Base-by-base conservation (phyloP, 2,888 invertebrate genomes). In the Lypha dubia region DNA sequence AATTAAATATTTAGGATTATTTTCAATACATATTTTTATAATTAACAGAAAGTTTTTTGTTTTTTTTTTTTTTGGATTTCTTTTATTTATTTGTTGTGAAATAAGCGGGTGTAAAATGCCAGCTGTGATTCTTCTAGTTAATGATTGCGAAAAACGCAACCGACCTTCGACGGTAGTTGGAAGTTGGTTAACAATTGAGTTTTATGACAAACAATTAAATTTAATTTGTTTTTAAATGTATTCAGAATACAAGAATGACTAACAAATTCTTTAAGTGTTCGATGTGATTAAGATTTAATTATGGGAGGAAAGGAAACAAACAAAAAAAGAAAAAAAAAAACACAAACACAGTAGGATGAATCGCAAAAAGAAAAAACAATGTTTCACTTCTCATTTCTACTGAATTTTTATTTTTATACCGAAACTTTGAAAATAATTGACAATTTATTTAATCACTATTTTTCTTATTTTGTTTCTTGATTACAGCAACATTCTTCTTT, bases 401-500 rank as follows among this genome's bases (percentile, higher is more conserved):
- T n/a, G n/a, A n/a, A n/a, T n/a, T n/a, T n/a, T n/a, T n/a, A n/a
- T n/a, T n/a, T n/a, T n/a, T n/a, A n/a, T n/a, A n/a, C n/a, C n/a
- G n/a, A n/a, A n/a, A n/a, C n/a, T n/a, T n/a, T n/a, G n/a, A n/a
- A n/a, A n/a, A n/a, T n/a, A n/a, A n/a, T n/a, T n/a, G n/a, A n/a
- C n/a, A n/a, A n/a, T n/a, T n/a, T n/a, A n/a, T n/a, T n/a, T n/a
- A n/a, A n/a, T n/a, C n/a, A n/a, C n/a, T n/a, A n/a, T n/a, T n/a
- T n/a, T n/a, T 28, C 5, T 28, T 28, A 28, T 28, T 28, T 28
- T 28, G 5, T 28, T 5, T 4, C 28, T 28, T 11, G 35, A 9
- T 28, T 80, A 1, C 67, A 84, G 84, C 84, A 73, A 35, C 76
- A 74, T 63, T 60, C 81, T 68, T 32, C 81, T 20, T 84, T 67